A percentile compares a stretch with the other conserved stretches of the same genome.
phyloP scores from a whole-genome alignment of 1,140 invertebrate genomes.

The Drosophila kikkawai region DNA sequence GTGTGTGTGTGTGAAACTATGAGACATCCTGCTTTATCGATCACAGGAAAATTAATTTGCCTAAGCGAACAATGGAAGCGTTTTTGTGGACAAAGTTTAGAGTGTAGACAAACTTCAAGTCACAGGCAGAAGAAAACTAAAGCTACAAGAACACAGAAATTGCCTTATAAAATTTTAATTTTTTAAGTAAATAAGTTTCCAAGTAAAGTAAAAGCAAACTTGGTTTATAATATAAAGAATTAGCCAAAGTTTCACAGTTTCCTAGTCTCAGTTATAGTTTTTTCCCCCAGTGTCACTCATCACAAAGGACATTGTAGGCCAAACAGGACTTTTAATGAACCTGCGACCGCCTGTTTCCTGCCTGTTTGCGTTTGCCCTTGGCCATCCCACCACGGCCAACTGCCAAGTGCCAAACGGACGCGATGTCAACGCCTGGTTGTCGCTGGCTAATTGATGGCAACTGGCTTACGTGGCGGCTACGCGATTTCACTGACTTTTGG shows the following conservation, averaged over 20 bases:
- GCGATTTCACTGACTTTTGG: slow-evolving; percentile 29
- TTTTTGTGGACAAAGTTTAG: slow-evolving; percentile 18
- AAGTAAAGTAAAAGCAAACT: neutral
- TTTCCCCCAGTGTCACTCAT: neutral
- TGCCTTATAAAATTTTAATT: neutral
- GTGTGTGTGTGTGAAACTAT: slow-evolving; percentile 23
- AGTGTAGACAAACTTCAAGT: slow-evolving; percentile 6
- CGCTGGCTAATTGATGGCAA: slow-evolving; percentile 59
- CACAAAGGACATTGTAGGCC: slow-evolving; percentile 22
- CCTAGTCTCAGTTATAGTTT: neutral
- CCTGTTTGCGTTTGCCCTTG: slow-evolving; percentile 45
- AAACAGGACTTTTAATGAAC: slow-evolving; percentile 71
- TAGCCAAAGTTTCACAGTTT: neutral
- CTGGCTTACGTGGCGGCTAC: slow-evolving; percentile 53
- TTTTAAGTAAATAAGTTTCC: neutral
- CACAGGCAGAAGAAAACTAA: neutral
- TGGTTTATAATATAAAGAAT: neutral
- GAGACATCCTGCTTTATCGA: slow-evolving; percentile 32
- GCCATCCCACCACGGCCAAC: slow-evolving; percentile 2
- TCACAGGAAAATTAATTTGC: slow-evolving; percentile 45
- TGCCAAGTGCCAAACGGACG: slow-evolving; percentile 42
- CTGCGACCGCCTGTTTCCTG: slow-evolving; percentile 21
- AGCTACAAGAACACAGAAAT: neutral
- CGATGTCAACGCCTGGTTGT: slow-evolving; percentile 57
- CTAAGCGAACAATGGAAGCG: slow-evolving; percentile 13